Evolutionary conservation across 1,140 invertebrate genomes (phyloP).

Genomic region (Lepidurus couesii): DNA sequence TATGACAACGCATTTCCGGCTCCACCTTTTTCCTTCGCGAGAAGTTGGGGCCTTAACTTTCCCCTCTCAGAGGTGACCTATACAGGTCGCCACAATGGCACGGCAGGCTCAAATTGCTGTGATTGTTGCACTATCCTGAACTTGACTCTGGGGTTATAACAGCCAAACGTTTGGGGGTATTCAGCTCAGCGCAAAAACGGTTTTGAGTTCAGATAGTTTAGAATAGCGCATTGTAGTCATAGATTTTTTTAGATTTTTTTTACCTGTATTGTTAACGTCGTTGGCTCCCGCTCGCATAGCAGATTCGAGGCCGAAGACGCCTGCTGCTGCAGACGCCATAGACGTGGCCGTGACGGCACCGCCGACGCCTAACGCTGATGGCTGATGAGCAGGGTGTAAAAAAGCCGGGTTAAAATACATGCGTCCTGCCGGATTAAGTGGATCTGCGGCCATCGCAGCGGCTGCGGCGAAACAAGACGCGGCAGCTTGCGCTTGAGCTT

Average conservation of each 20-base stretch:
- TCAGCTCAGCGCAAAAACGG: slow-evolving; percentile 39
- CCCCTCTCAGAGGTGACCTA: not conserved
- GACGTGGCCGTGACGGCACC: slow-evolving; percentile 46
- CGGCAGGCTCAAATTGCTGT: not conserved
- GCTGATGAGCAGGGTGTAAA: slow-evolving; percentile 49
- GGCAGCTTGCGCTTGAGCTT: slow-evolving; percentile 1
- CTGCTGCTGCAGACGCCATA: slow-evolving; percentile 43
- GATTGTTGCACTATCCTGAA: not conserved
- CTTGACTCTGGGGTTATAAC: not conserved
- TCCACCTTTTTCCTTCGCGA: not conserved
- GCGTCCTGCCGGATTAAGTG: slow-evolving; percentile 35
- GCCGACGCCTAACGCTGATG: slow-evolving; percentile 34
- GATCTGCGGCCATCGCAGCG: slow-evolving; percentile 32
- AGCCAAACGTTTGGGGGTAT: slow-evolving; percentile 38
- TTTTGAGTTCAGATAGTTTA: slow-evolving; percentile 37
- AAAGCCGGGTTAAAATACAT: slow-evolving; percentile 54
- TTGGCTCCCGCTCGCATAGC: slow-evolving; percentile 26
- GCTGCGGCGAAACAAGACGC: slow-evolving; percentile 48
- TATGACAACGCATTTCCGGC: slow-evolving; percentile 21
- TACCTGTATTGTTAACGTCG: slow-evolving; percentile 11
- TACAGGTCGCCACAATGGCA: not conserved
- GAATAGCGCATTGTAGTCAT: slow-evolving; percentile 40
- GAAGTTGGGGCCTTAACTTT: not conserved
- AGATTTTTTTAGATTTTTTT: slow-evolving; percentile 28
- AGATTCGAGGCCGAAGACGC: slow-evolving; percentile 14